A percentile compares a stretch with the other conserved stretches of the same genome.
Evolutionary conservation across 2,797 vertebrate species (phyloP).

Genomic region (Petrocephalus sullivani): DNA sequence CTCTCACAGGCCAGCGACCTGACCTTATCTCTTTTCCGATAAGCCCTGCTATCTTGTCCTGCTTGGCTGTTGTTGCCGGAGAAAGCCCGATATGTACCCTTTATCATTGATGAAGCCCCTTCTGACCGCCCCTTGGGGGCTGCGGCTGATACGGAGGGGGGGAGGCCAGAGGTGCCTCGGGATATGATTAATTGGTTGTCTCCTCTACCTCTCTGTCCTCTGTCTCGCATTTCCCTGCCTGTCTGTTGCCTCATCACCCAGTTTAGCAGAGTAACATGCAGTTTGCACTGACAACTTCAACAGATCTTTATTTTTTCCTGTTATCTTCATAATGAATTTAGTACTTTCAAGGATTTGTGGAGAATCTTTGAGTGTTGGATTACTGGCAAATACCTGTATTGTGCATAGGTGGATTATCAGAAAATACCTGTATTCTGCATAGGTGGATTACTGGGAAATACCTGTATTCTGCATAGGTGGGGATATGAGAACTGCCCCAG

Average conservation of each 20-base stretch:
- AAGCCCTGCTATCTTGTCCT: slow-evolving; percentile 48
- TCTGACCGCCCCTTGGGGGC: background rate
- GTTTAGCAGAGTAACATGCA: background rate
- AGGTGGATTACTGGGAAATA: no score
- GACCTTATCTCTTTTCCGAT: slow-evolving; percentile 49
- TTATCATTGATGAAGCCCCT: slow-evolving; percentile 15
- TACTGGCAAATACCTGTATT: background rate
- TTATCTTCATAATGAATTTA: background rate
- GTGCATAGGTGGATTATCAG: background rate
- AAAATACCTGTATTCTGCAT: background rate
- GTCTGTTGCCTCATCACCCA: background rate
- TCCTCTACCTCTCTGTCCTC: background rate
- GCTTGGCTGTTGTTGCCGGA: slow-evolving; percentile 42
- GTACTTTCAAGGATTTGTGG: background rate
- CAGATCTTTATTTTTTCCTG: background rate
- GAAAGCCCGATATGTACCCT: slow-evolving; percentile 30
- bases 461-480: no score
- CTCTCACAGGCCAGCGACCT: slow-evolving; percentile 44
- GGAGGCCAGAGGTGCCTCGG: background rate
- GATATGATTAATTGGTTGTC: background rate
- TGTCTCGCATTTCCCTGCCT: background rate
- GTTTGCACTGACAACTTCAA: background rate
- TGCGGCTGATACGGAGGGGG: background rate
- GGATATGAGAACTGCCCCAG: no score
- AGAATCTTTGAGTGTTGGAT: background rate